Percentiles rank a stretch among this genome's conserved stretches.
Evolutionary conservation across 2,797 vertebrate species (phyloP).

Genomic region (Coregonus ussuriensis): DNA sequence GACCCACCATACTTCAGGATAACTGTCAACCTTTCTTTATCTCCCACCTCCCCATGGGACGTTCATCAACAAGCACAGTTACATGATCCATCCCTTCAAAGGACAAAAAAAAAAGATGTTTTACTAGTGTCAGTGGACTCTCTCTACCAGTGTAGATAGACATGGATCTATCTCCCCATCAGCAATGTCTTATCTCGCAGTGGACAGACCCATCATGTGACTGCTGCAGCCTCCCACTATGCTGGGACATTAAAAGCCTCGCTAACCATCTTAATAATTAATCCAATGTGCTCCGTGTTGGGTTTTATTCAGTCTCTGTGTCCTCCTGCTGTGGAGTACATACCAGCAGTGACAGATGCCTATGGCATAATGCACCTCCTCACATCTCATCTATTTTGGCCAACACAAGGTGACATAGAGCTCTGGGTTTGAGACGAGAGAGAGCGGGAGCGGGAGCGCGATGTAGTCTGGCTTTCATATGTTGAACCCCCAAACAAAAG

Average conservation of each 20-base stretch:
- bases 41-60: constrained; percentile 4
- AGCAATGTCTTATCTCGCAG: constrained; percentile 25
- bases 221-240: constrained; percentile 48
- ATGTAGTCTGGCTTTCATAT: constrained; percentile 50
- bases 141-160: constrained; percentile 29
- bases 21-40: constrained; percentile 31
- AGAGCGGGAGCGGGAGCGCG: not conserved
- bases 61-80: not conserved
- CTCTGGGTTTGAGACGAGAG: constrained; percentile 38
- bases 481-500: constrained; percentile 56
- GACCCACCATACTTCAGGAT: constrained; percentile 6
- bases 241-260: constrained; percentile 72
- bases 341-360: constrained; percentile 62
- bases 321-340: constrained; percentile 42
- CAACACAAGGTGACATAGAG: constrained; percentile 62
- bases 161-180: constrained; percentile 32
- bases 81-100: constrained; percentile 12
- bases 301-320: constrained; percentile 16
- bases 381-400: constrained; percentile 53
- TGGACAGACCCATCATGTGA: constrained; percentile 30
- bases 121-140: constrained; percentile 32
- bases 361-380: constrained; percentile 64
- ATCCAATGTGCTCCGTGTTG: constrained; percentile 63
- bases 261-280: constrained; percentile 71
- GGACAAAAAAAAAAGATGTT: too few relatives aligned